These are phyloP conservation scores for Girardinus metallicus DNA, from an alignment of 2,797 vertebrate species.

Conservation along the genomic window DNA sequence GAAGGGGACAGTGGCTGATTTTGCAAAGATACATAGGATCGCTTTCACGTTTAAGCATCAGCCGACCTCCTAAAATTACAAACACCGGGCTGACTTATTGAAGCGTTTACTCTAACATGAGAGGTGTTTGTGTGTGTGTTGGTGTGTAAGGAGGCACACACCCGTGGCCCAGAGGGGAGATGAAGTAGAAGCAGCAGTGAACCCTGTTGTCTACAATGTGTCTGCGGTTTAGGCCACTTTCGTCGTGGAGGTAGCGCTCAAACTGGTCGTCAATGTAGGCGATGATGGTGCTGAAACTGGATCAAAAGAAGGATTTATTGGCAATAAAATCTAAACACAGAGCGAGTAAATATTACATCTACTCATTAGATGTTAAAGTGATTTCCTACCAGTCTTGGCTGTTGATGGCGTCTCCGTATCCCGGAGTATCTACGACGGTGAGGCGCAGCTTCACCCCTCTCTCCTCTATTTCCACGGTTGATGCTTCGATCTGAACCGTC, in stretches of 20 bases:
- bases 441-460: constrained; percentile 96
- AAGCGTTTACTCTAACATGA: neutral
- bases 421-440: constrained; percentile 96
- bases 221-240: constrained; percentile 94
- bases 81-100: neutral
- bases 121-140: neutral
- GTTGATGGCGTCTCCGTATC: constrained; percentile 97
- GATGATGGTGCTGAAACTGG: constrained; percentile 97
- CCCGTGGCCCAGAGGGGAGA: constrained; percentile 98
- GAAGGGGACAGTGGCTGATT: too few relatives aligned
- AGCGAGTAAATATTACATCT: neutral
- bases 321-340: neutral
- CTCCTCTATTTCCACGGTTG: constrained; percentile 97
- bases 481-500: constrained; percentile 98
- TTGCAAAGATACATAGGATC: too few relatives aligned
- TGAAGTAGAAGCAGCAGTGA: constrained; percentile 99
- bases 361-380: constrained; percentile 9
- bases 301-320: constrained; percentile 1
- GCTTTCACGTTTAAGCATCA: too few relatives aligned
- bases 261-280: constrained; percentile 98
- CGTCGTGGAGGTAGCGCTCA: constrained; percentile 97
- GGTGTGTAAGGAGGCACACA: constrained; percentile 61
- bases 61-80: too few relatives aligned
- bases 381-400: constrained; percentile 88
- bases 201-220: constrained; percentile 97